Evolutionary conservation across 2,888 invertebrate species (phyloP).

Genomic region (Trissolcus japonicus): DNA sequence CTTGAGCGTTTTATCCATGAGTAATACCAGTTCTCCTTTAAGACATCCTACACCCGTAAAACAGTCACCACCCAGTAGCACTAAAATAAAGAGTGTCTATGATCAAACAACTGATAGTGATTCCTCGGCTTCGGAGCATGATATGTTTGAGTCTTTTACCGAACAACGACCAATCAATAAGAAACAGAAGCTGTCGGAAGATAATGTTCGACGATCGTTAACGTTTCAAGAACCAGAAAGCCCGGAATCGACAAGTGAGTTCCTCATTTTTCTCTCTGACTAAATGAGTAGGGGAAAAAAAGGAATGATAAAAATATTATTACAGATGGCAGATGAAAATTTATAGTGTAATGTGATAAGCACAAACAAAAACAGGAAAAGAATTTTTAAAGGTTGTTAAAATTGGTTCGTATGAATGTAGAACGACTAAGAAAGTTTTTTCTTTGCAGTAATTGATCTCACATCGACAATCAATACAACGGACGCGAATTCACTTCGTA

Average conservation of each 20-base stretch:
- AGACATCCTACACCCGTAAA: background rate
- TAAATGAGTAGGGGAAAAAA: too few species aligned
- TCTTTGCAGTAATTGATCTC: background rate
- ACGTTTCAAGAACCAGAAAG: background rate
- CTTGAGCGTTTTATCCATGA: background rate
- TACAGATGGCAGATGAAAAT: too few species aligned
- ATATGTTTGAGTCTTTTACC: constrained; percentile 14
- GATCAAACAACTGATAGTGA: constrained; percentile 21
- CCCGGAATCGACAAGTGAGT: too few species aligned
- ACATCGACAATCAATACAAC: background rate
- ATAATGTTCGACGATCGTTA: background rate
- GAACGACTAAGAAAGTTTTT: background rate
- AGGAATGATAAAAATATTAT: too few species aligned
- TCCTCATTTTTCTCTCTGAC: too few species aligned
- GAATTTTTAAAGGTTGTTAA: too few species aligned
- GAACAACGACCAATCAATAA: background rate
- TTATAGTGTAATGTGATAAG: too few species aligned
- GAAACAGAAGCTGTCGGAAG: constrained; percentile 13
- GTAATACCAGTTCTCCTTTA: background rate
- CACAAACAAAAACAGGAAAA: too few species aligned
- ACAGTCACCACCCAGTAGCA: background rate
- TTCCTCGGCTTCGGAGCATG: background rate
- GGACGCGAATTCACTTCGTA: constrained; percentile 5
- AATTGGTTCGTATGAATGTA: too few species aligned
- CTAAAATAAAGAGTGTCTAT: constrained; percentile 6